Conservation (phyloP, 2,888 invertebrate species). For the Tenthredo amoena region DNA sequence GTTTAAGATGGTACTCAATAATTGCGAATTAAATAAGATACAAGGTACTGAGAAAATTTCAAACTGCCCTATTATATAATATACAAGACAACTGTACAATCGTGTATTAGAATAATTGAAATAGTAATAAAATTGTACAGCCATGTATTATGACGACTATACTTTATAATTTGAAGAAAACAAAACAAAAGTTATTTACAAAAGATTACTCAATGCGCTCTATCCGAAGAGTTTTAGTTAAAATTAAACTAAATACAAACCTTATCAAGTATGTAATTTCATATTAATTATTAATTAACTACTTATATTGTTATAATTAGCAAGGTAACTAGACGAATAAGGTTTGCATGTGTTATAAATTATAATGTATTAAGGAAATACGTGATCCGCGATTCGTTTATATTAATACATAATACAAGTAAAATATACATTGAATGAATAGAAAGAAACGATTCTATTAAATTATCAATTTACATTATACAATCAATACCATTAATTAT, state of each 20-base stretch:
- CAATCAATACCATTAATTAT: neutral
- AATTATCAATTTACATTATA: neutral
- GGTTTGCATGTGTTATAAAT: constrained; percentile 23
- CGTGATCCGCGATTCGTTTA: neutral
- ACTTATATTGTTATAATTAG: constrained; percentile 26
- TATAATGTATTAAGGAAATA: neutral
- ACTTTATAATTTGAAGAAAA: constrained; percentile 3
- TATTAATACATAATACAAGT: neutral
- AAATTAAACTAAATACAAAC: constrained; percentile 34
- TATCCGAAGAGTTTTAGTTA: neutral
- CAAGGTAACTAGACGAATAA: constrained; percentile 41
- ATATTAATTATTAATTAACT: constrained; percentile 17
- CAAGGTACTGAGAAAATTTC: neutral
- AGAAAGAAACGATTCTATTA: neutral
- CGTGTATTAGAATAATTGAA: neutral
- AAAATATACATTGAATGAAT: neutral
- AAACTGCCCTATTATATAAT: neutral
- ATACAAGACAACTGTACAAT: neutral
- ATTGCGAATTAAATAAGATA: neutral
- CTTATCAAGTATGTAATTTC: neutral
- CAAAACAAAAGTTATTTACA: neutral
- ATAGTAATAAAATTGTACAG: constrained; percentile 18
- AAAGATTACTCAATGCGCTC: neutral
- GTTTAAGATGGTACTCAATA: neutral
- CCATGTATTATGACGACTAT: neutral